Base-by-base conservation (phyloP, 2,888 invertebrate species). In the Noctua janthe region DNA sequence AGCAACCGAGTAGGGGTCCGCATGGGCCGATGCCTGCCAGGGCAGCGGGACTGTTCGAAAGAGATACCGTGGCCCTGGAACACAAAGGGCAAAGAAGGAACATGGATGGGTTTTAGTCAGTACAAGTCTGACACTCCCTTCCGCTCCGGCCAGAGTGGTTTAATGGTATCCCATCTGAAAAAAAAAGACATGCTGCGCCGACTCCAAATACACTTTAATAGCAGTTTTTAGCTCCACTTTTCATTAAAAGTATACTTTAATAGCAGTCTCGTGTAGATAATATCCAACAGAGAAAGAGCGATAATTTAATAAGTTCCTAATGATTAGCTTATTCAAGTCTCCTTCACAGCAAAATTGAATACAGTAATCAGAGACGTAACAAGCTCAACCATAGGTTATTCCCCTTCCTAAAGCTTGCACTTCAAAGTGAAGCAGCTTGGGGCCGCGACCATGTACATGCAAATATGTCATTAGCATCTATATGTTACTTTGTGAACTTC, bases 391-490 rank as follows among this genome's bases (percentile, higher is more conserved):
- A 49, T 47, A 67, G 76, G 64, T 78, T 74, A 78, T 80, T 80
- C 78, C 80, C 71, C 66, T 66, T 51, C 43, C 82, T 56, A 74
- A 86, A 82, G 78, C 77, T 69, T 77, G 78, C 71, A 74, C 71
- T 82, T 85, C 82, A 83, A 86, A 80, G 81, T 73, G 72, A 71
- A 78, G 80, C 64, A 67, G 62, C 20, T 71, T 20, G 71, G 56
- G 69, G 74, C 80, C 76, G 78, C 69, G 54, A 70, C 79, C 76
- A 39, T 85, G 86, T 79, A 78, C 86, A 88, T 89, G 89, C 87
- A 89, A 89, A 89, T 89, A 78, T 56, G 79, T 84, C 89, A 88
- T 88, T 88, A 84, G 89, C 84, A 88, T 89, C 77, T 82, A 74
- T 81, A 82, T 79, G 81, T 83, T 81, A 85, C 73, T 78, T 76